Evolutionary conservation across 2,797 vertebrate genomes (phyloP), one percentile per base, ranked within the genome.

Genomic region (Chaetophractus vellerosus): DNA sequence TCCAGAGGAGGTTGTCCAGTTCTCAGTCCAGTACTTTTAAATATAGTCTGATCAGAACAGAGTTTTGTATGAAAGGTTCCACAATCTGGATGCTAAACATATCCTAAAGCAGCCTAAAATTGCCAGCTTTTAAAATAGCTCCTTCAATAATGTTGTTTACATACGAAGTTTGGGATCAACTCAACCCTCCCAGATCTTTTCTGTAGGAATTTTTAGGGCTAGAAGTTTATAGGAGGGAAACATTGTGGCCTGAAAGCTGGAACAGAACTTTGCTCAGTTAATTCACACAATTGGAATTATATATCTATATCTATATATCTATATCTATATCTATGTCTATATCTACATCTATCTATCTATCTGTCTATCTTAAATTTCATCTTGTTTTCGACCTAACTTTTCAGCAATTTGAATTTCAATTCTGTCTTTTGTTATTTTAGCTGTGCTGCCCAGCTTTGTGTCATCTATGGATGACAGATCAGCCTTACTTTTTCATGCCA

Each of bases 401-500:
- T 74, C 50, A 87, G 72, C 48, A 19, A 36, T 84, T 90, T 68
- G 79, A 92, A 93, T 66, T 71, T 92, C 31, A 48, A 89, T 84
- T 85, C 76, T 80, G 50, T 59, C 45, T 85, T 90, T 72, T 83
- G 50, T 89, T 94, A 59, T 80, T 71, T 90, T 84, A 79, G 91
- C 48, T 64, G 7, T 78, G 45, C 57, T 81, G 85, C 85, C 72
- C 41, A 69, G 80, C 61, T 93, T 90, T 69, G 19, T 87, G 63
- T 88, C 68, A 66, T 76, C 33, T 93, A 16, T 89, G 72, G 72
- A 68, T 86, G 36, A 81, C 57, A 91, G 83, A 38, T 45, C 48
- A 48, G 5, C 75, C 59, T 92, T 82, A 64, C 63, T 83, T 83
- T 64, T 93, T 82, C 36, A 64, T 61, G 76, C 10, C 41, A 69